These are phyloP conservation scores for Perizoma affinitatum DNA, from an alignment of 2,888 invertebrate species.

Conservation along the genomic window DNA sequence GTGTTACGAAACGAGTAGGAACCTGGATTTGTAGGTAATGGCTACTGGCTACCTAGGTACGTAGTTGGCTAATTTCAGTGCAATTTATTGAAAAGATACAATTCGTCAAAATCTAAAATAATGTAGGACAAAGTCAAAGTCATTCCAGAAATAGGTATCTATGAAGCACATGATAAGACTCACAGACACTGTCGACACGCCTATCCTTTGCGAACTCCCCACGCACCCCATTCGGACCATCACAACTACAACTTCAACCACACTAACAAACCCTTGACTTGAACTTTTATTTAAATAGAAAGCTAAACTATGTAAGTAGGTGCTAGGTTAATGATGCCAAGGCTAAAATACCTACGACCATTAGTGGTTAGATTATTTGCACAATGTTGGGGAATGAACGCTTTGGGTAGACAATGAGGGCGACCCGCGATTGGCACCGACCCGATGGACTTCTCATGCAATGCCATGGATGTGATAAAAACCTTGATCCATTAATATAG, in stretches of 20 bases:
- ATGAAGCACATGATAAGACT: conserved; percentile 32
- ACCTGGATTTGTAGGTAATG: no score
- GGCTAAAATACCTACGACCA: conserved; percentile 45
- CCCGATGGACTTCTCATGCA: conserved; percentile 10
- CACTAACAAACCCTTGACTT: conserved; percentile 30
- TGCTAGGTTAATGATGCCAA: conserved; percentile 55
- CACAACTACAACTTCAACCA: conserved; percentile 36
- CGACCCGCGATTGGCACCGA: conserved; percentile 54
- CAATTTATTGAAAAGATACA: no score
- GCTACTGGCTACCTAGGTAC: no score
- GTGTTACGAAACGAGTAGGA: no score
- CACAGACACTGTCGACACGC: conserved; percentile 50
- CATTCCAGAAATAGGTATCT: no score
- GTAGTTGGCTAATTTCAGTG: no score
- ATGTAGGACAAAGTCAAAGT: no score
- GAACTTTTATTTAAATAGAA: conserved; percentile 24
- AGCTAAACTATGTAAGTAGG: neutral
- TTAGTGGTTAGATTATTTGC: conserved; percentile 43
- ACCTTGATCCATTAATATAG: no score
- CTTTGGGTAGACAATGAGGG: conserved; percentile 55
- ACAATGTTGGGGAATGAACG: conserved; percentile 35
- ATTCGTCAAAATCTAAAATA: no score
- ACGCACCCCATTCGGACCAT: conserved; percentile 70
- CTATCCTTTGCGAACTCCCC: conserved; percentile 58
- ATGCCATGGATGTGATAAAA: conserved; percentile 15